Conservation (phyloP, 2,888 invertebrate genomes). For the Bibio marci region DNA sequence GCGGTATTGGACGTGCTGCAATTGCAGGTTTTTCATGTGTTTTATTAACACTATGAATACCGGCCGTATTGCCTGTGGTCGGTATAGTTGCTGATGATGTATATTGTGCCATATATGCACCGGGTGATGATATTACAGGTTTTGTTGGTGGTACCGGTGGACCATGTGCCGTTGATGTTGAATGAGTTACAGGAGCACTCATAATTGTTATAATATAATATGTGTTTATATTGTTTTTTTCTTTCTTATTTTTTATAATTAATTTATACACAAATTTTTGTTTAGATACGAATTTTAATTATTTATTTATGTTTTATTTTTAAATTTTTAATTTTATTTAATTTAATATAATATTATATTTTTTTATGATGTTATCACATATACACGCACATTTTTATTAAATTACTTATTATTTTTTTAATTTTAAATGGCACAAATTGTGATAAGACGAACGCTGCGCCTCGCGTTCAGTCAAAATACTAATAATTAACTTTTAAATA, state of each 20-base stretch:
- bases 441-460: too few relatives aligned
- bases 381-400: too few relatives aligned
- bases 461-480: too few relatives aligned
- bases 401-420: too few relatives aligned
- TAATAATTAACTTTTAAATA: too few relatives aligned
- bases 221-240: neutral
- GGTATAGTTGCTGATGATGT: conserved; percentile 13
- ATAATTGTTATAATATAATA: conserved; percentile 4
- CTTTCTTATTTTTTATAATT: neutral
- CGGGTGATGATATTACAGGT: conserved; percentile 17
- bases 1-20: conserved; percentile 49
- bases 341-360: too few relatives aligned
- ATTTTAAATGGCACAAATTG: too few relatives aligned
- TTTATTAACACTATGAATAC: conserved; percentile 18
- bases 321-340: too few relatives aligned
- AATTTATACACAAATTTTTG: neutral
- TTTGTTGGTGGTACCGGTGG: conserved; percentile 17
- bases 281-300: neutral
- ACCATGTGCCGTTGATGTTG: conserved; percentile 14
- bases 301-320: neutral
- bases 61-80: conserved; percentile 16
- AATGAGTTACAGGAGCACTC: conserved; percentile 9
- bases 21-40: conserved; percentile 24
- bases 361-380: too few relatives aligned
- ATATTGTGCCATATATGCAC: conserved; percentile 18